Evolutionary conservation across 2,113 vertebrate genomes (phyloP), one percentile per base, ranked within the genome.

Genomic region (Labeo rohita): DNA sequence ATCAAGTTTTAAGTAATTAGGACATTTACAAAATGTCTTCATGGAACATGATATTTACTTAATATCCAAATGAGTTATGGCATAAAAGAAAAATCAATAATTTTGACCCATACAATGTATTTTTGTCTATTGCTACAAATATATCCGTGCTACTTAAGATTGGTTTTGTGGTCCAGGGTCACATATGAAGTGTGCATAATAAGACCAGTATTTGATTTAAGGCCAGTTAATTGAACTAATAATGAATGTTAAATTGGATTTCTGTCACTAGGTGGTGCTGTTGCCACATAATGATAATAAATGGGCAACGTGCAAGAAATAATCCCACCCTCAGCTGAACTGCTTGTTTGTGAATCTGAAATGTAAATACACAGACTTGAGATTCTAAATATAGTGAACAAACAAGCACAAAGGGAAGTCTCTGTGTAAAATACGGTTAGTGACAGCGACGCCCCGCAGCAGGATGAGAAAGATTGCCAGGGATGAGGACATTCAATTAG

Each of bases 191-290:
- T 39, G 39, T 39, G 39, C 39, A 39, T 39, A 39, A 39, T 39
- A 39, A 39, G 28, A 39, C 5, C 45, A 73, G 43, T 2, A 80
- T 63, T 43, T 47, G 1, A 59, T 59, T 21, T 0, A 16, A 56
- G 54, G 54, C 6, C 6, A 43, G 18, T 39, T 47, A 8, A 28
- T 63, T 43, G 0, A 43, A 70, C 66, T 43, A 39, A 43, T 70
- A 72, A 43, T 43, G 8, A 43, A 21, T 11, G n/a, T 52, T 65
- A 50, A 49, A 50, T 34, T 21, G 6, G n/a, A 8, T 72, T 72
- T 15, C 54, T 13, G 66, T 81, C 94, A 94, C 93, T 94, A 95
- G 94, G 91, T 94, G 95, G 93, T 70, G 91, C 91, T 94, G 66
- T 93, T 89, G 65, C n/a, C 49, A 50, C 65, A 90, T 61, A 79